Evolutionary conservation across 2,113 vertebrate species (phyloP), one percentile per base, ranked within the genome.

Genomic region (Tretioscincus oriximinensis): DNA sequence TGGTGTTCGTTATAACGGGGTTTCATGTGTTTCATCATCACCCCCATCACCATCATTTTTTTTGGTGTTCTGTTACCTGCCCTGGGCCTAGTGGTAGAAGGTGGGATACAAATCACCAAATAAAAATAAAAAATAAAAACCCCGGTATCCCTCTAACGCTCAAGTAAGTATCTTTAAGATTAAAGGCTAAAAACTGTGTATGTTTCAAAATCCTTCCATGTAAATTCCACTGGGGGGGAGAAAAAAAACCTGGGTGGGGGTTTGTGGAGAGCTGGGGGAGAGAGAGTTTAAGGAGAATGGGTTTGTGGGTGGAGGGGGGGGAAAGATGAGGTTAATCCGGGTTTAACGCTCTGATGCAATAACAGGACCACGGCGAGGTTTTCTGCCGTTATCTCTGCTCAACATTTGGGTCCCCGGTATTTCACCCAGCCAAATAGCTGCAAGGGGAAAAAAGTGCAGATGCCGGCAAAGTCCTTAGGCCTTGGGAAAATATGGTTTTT

Each of bases 371-470:
- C 94, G 96, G 95, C 96, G 97, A 93, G 97, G 95, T 96, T 97
- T 24, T 96, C 96, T 95, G 95, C 95, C 95, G 96, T 99, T 99
- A 99, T 99, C 98, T 99, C 97, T 95, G 82, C 95, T 95, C 97
- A 97, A 96, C 98, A 99, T 99, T 99, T 99, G 96, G 97, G 96
- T 97, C 97, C 97, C 95, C 96, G 95, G 96, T 96, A 97, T 98
- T 98, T 96, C 97, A 96, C 96, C 96, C 96, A 97, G 97, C 97
- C 97, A 98, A 98, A 97, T 96, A 97, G 97, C 97, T 98, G 94
- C 92, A 93, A 97, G 66, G 41, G 35, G 97, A 96, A 89, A 96
- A 95, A 96, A 96, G 96, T 97, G 96, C 95, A 96, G 96, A 98
- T 96, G 96, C 96, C 96, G 94, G 96, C 95, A 96, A 51, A 75